Base-by-base conservation (phyloP, 2,888 invertebrate species). In the Andrena bicolor region DNA sequence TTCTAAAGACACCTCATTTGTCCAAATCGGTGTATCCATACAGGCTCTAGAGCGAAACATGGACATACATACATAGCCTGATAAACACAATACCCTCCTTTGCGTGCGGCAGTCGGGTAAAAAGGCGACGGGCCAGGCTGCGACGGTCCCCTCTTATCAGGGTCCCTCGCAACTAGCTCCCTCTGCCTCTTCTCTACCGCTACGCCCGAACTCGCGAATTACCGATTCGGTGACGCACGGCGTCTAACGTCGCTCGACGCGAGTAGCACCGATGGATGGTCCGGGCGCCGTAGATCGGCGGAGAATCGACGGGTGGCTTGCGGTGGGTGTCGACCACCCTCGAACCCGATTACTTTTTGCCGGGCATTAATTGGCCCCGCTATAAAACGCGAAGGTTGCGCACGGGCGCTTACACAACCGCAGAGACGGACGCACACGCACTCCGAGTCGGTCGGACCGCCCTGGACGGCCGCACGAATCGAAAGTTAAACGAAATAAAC, bases 291-390 rank as follows among this genome's bases (percentile, higher is more conserved):
- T 58, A 41, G 69, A 28, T 32, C 20, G 28, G 20, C 6, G 41
- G 65, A 49, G 51, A 65, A 81, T 68, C 79, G 68, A 63, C 41
- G 56, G 56, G 53, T 71, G 86, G 51, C 58, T 80, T 74, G 65
- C 65, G 61, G 66, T 69, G 88, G 87, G 91, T 91, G 91, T 91
- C 91, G 92, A 93, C 92, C 93, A 93, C 93, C 92, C 92, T 92
- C 90, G 92, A 91, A 89, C 88, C 86, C 86, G 86, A 78, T 76
- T 58, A 82, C 86, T 92, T 93, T 93, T 92, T 91, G 87, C 90
- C 86, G 71, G 81, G 82, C 92, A 91, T 93, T 93, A 93, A 93
- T 93, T 93, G 93, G 92, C 87, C 90, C 88, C 86, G 90, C 90
- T 92, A 92, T 92, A 93, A 93, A 93, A 92, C 91, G 87, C 83